These are phyloP conservation scores for Sciaenops ocellatus DNA, from an alignment of 2,797 vertebrate species.

Conservation along the genomic window DNA sequence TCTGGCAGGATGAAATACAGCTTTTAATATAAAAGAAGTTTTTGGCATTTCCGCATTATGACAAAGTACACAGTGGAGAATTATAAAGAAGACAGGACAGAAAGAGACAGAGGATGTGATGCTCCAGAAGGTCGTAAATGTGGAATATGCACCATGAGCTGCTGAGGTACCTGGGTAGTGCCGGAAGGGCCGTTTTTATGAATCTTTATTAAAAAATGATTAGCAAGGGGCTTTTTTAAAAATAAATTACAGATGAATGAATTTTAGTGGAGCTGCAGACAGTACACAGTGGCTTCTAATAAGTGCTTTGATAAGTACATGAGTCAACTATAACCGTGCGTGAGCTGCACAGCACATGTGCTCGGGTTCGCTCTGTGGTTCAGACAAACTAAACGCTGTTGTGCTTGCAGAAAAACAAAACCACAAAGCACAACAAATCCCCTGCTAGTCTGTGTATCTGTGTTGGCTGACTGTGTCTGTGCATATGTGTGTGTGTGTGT, in stretches of 20 bases:
- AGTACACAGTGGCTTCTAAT: slow-evolving; percentile 34
- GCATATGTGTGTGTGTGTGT: slow-evolving; percentile 29
- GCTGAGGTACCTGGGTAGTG: slow-evolving; percentile 48
- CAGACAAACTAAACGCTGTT: slow-evolving; percentile 57
- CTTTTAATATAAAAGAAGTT: slow-evolving; percentile 68
- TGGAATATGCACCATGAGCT: slow-evolving; percentile 45
- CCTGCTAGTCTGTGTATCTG: slow-evolving; percentile 56
- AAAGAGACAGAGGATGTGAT: slow-evolving; percentile 36
- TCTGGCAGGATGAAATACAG: slow-evolving; percentile 72
- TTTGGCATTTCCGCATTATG: slow-evolving; percentile 49
- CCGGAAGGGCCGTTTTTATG: slow-evolving; percentile 63
- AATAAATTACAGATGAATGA: slow-evolving; percentile 63
- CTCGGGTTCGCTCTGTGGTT: slow-evolving; percentile 21
- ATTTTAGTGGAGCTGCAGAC: slow-evolving; percentile 27
- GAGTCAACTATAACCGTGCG: slow-evolving; percentile 35
- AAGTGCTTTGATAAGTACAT: slow-evolving; percentile 50
- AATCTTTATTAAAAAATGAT: slow-evolving; percentile 73
- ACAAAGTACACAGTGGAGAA: slow-evolving; percentile 66
- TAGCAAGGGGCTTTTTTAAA: slow-evolving; percentile 56
- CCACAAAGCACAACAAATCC: slow-evolving; percentile 77
- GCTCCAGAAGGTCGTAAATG: slow-evolving; percentile 63
- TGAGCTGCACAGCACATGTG: slow-evolving; percentile 47
- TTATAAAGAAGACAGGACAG: slow-evolving; percentile 43
- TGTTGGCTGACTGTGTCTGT: slow-evolving; percentile 47
- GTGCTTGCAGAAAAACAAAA: slow-evolving; percentile 65